Evolutionary conservation across 2,113 vertebrate genomes (phyloP).

Genomic region (Pampusana beccarii): DNA sequence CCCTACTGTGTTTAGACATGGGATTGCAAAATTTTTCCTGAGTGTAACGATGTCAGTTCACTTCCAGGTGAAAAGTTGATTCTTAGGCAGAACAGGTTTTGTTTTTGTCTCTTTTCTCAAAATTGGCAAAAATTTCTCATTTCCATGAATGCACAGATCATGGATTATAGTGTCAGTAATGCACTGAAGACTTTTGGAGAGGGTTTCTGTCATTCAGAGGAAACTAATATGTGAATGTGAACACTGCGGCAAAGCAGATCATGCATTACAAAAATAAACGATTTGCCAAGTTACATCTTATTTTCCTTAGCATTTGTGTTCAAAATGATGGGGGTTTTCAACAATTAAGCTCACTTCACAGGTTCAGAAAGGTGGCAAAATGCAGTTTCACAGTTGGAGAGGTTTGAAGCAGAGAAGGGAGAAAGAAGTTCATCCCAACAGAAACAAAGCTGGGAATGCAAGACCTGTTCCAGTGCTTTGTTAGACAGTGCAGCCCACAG

Average conservation of each 20-base stretch:
- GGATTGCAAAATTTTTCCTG: neutral
- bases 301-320: neutral
- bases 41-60: neutral
- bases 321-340: neutral
- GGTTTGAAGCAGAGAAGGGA: neutral
- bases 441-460: neutral
- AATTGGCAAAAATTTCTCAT: neutral
- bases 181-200: neutral
- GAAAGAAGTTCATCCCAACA: neutral
- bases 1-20: neutral
- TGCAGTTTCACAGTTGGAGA: neutral
- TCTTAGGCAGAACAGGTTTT: neutral
- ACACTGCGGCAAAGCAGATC: neutral
- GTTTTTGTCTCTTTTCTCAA: neutral
- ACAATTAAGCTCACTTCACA: neutral
- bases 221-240: neutral
- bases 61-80: neutral
- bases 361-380: neutral
- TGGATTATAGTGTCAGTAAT: neutral
- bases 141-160: neutral
- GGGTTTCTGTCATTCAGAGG: neutral
- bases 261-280: neutral
- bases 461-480: fast-evolving
- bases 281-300: neutral
- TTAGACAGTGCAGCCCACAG: neutral